Evolutionary conservation across 2,113 vertebrate genomes (phyloP), one percentile per base, ranked within the genome.

Genomic region (Rhinolophus sinicus): DNA sequence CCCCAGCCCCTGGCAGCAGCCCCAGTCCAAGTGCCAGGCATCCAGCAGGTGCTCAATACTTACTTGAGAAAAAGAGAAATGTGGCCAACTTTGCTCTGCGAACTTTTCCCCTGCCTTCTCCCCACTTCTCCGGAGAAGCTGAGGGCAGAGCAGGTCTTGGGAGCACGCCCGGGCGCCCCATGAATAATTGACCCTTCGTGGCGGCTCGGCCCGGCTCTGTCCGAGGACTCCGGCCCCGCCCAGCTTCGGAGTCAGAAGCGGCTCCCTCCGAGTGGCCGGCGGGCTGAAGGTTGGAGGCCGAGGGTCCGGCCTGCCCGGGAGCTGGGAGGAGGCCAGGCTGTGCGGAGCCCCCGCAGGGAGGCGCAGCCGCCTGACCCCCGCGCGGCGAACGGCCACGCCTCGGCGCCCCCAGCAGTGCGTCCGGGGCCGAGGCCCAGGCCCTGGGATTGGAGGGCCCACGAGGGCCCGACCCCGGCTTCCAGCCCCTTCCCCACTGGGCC

Each of bases 1-100:
- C 58, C 47, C 52, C 62, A 44, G n/a, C 14, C 70, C 70, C 67
- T 38, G 72, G 87, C 83, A 52, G 83, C 78, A 93, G 92, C 82
- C 88, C 83, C 73, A 21, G 69, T 50, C 26, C 80, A 12, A 64
- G 88, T 73, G 76, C 88, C 91, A 35, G 97, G 96, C 96, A 90
- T 93, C 95, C 95, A 96, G 95, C 97, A 97, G 97, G 96, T 98
- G 97, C 97, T 96, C 88, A 84, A 78, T 88, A 81, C 97, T 92
- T 85, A 95, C 93, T 95, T 92, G 95, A 93, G 76, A 95, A 96
- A 88, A 95, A 35, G 65, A 88, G 75, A 88, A 90, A 94, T 64
- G 92, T 78, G 95, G 83, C 93, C 94, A 97, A 97, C 84, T 97
- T 97, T 95, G 92, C 97, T 97, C 84, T 78, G 94, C 96, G 96